Percentiles rank a stretch among this genome's conserved stretches.
Evolutionary conservation across 2,888 invertebrate genomes (phyloP).

Genomic region (Calliopum simillimum): DNA sequence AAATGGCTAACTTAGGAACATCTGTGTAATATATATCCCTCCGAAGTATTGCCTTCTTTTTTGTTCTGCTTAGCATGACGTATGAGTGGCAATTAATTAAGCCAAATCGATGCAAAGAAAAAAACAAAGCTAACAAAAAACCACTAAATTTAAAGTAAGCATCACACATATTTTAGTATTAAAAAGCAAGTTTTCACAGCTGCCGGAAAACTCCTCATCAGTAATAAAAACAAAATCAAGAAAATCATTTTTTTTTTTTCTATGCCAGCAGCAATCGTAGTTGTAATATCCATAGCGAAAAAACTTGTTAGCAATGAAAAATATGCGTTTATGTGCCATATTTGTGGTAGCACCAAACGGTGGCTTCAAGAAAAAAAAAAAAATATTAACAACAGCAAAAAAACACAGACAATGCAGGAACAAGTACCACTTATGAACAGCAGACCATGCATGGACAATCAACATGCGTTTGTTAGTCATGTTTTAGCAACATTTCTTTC

Average conservation of each 20-base stretch:
- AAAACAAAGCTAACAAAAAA: no score
- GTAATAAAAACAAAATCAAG: not conserved
- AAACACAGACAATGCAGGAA: not conserved
- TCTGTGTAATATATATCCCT: no score
- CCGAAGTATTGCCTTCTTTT: no score
- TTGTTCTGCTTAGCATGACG: no score
- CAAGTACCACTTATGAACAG: not conserved
- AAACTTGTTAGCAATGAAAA: constrained; percentile 39
- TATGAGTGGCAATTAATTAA: no score
- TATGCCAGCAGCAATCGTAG: not conserved
- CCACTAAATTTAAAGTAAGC: no score
- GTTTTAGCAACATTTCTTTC: not conserved
- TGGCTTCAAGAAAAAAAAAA: not conserved
- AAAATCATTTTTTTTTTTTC: not conserved
- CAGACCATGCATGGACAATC: not conserved
- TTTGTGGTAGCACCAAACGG: constrained; percentile 30
- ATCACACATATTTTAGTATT: no score
- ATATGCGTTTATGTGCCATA: constrained; percentile 47
- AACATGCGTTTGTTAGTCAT: not conserved
- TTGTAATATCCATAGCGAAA: not conserved
- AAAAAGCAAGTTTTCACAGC: no score
- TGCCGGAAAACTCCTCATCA: not conserved
- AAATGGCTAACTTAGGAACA: no score
- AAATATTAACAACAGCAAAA: not conserved
- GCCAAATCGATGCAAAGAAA: no score